Percentiles rank a stretch among this genome's conserved stretches.
Evolutionary conservation across 2,113 vertebrate species (phyloP).

Genomic region (Odontophorus gujanensis): DNA sequence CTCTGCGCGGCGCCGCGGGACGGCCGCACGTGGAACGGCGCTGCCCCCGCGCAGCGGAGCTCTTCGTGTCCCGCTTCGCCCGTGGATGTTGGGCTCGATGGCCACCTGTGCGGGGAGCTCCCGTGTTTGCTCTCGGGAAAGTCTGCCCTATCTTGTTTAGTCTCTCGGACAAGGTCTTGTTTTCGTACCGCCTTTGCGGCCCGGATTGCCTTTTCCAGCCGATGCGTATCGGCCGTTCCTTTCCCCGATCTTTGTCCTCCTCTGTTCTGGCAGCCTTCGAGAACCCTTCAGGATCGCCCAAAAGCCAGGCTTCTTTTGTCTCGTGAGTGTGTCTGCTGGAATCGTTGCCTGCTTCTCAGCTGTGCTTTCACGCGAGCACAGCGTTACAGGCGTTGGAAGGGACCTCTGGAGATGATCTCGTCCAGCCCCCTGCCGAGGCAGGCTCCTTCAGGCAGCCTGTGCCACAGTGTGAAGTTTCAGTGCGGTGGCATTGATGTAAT

Average conservation of each 20-base stretch:
- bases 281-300: neutral
- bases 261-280: neutral
- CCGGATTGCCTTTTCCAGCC: neutral
- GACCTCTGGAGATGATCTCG: no score
- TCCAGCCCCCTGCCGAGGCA: no score
- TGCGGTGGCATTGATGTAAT: neutral
- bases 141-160: neutral
- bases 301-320: slow-evolving; percentile 45
- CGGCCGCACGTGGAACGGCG: neutral
- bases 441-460: neutral
- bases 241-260: neutral
- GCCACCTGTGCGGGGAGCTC: neutral
- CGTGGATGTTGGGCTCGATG: neutral
- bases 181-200: neutral
- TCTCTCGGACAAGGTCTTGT: neutral
- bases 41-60: neutral
- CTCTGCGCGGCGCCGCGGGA: neutral
- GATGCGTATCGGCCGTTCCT: neutral
- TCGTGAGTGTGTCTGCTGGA: neutral
- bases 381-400: no score
- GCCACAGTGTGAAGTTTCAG: neutral
- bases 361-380: neutral
- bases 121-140: neutral
- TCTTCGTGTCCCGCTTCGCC: neutral
- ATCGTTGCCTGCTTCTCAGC: neutral